Conservation (phyloP, 2,113 vertebrate species). For the Phoenicopterus ruber region DNA sequence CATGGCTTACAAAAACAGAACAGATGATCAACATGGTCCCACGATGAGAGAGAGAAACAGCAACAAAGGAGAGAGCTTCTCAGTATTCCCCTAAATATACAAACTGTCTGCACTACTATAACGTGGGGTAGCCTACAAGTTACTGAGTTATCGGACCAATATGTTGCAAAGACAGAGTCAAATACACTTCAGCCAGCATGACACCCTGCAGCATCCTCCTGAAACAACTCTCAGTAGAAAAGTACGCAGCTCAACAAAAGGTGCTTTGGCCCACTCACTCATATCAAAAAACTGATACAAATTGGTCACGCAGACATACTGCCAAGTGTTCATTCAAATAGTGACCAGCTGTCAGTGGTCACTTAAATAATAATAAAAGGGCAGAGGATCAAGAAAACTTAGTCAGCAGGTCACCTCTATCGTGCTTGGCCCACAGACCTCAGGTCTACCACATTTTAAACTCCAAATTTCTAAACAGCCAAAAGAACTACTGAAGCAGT, state of each 20-base stretch:
- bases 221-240: background rate
- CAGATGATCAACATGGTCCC: background rate
- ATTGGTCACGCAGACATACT: accelerated
- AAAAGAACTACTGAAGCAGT: background rate
- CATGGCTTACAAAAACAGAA: background rate
- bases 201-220: background rate
- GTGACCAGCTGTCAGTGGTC: background rate
- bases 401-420: background rate
- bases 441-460: background rate
- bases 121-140: background rate
- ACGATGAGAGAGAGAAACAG: background rate
- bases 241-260: background rate
- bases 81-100: background rate
- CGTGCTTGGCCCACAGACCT: accelerated
- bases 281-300: background rate
- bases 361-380: background rate
- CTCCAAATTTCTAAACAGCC: background rate
- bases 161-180: background rate
- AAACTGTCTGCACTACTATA: background rate
- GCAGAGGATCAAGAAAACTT: background rate
- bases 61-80: background rate
- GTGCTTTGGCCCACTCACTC: background rate
- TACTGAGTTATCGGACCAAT: background rate
- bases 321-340: background rate
- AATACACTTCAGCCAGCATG: background rate